Percentiles rank a stretch among this genome's conserved stretches.
phyloP scores from a whole-genome alignment of 1,140 invertebrate species.

The Nylanderia fulva region DNA sequence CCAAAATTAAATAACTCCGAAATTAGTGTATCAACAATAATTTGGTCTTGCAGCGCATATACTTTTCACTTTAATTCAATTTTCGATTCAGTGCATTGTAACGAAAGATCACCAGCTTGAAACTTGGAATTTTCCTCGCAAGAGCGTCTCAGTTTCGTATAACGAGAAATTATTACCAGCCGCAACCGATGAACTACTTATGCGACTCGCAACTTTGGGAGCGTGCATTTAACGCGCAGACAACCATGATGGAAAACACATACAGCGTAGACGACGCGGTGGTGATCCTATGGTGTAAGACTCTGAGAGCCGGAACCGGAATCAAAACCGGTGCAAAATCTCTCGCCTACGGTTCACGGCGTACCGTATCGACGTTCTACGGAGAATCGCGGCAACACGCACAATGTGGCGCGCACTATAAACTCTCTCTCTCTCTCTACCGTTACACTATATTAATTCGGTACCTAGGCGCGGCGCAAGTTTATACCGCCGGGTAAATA shows the following conservation, averaged over 20 bases:
- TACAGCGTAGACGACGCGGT: conserved; percentile 20
- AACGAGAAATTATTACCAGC: conserved; percentile 46
- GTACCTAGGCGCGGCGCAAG: neutral
- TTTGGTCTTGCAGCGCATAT: neutral
- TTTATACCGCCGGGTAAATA: conserved; percentile 25
- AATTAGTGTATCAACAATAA: neutral
- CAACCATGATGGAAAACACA: conserved; percentile 41
- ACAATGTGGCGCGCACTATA: neutral
- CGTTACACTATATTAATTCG: conserved; percentile 58
- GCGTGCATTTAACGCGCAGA: conserved; percentile 58
- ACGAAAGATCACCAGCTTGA: conserved; percentile 21
- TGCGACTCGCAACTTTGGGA: conserved; percentile 64
- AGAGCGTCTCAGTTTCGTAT: conserved; percentile 33
- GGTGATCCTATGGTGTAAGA: neutral
- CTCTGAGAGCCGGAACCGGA: conserved; percentile 54
- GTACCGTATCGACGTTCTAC: too few species aligned
- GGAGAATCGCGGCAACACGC: neutral
- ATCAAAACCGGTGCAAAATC: conserved; percentile 67
- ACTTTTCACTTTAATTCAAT: conserved; percentile 26
- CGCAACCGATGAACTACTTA: conserved; percentile 37
- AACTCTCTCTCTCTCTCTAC: neutral
- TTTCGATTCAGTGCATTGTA: conserved; percentile 4
- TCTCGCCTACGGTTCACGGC: conserved; percentile 39
- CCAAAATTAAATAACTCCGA: neutral
- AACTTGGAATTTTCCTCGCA: conserved; percentile 2